Evolutionary conservation across 2,888 invertebrate genomes (phyloP).

Genomic region (Brenthis daphne): DNA sequence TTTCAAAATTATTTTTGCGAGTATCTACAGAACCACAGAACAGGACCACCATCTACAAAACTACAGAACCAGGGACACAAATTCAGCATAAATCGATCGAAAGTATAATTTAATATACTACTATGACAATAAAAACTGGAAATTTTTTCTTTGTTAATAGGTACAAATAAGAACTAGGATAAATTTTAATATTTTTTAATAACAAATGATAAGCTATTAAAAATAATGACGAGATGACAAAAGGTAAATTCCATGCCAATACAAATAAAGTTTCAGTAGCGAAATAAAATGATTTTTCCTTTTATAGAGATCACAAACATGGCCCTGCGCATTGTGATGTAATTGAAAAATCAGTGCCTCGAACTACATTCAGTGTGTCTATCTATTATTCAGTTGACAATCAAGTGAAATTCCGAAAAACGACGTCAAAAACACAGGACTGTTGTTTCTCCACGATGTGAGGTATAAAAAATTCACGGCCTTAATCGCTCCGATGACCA

Average conservation of each 20-base stretch:
- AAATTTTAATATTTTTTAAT: too few relatives aligned
- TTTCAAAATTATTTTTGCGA: too few relatives aligned
- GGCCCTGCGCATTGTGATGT: constrained; percentile 66
- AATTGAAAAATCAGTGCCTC: constrained; percentile 76
- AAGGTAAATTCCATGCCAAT: constrained; percentile 17
- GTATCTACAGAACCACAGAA: too few relatives aligned
- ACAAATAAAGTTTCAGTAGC: constrained; percentile 29
- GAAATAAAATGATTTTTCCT: constrained; percentile 41
- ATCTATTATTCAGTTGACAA: constrained; percentile 77
- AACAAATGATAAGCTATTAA: constrained; percentile 20
- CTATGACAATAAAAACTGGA: too few relatives aligned
- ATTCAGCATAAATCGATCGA: too few relatives aligned
- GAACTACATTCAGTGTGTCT: constrained; percentile 59
- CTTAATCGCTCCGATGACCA: constrained; percentile 70
- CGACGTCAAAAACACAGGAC: constrained; percentile 68
- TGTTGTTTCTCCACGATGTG: constrained; percentile 72
- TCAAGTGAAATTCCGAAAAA: constrained; percentile 76
- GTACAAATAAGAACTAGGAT: too few relatives aligned
- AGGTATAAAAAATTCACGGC: constrained; percentile 70
- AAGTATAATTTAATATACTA: too few relatives aligned
- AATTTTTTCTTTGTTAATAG: too few relatives aligned
- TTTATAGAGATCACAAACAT: constrained; percentile 51
- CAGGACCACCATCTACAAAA: too few relatives aligned
- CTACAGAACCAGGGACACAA: too few relatives aligned
- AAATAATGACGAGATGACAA: constrained; percentile 19